phyloP scores from a whole-genome alignment of 1,140 invertebrate species.

The Cherax destructor region DNA sequence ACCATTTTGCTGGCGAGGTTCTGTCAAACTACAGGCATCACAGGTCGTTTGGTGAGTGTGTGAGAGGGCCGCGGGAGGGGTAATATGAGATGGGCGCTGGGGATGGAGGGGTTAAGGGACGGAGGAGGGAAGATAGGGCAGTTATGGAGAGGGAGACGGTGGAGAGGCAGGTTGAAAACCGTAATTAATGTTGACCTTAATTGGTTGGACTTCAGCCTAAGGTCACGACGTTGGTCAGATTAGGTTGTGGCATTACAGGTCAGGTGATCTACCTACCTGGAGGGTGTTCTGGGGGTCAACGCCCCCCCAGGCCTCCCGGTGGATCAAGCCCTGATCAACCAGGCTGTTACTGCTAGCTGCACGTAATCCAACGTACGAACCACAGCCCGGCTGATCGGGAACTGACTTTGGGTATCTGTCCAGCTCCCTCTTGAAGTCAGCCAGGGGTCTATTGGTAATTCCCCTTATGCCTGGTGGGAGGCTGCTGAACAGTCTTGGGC shows the following conservation, averaged over 20 bases:
- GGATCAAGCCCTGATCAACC: too few relatives aligned
- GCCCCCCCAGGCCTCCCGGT: too few relatives aligned
- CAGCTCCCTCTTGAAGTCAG: too few relatives aligned
- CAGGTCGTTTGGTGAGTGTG: conserved; percentile 19
- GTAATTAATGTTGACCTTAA: neutral
- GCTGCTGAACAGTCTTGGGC: too few relatives aligned
- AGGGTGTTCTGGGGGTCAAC: too few relatives aligned
- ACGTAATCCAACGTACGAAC: too few relatives aligned
- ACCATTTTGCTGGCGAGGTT: neutral
- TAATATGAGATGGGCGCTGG: neutral
- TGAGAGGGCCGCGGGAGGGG: neutral
- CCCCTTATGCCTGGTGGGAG: too few relatives aligned
- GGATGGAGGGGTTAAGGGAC: neutral
- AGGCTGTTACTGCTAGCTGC: too few relatives aligned
- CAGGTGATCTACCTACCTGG: too few relatives aligned
- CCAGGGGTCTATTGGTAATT: too few relatives aligned
- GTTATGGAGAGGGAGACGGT: neutral
- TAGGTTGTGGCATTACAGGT: neutral
- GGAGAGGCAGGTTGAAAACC: neutral
- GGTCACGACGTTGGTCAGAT: neutral
- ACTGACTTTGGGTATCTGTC: too few relatives aligned
- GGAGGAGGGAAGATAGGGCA: neutral
- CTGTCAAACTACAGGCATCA: conserved; percentile 17
- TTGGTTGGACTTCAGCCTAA: neutral
- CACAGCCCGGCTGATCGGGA: too few relatives aligned